phyloP scores from a whole-genome alignment of 2,113 vertebrate genomes.

The Bubo scandiacus region DNA sequence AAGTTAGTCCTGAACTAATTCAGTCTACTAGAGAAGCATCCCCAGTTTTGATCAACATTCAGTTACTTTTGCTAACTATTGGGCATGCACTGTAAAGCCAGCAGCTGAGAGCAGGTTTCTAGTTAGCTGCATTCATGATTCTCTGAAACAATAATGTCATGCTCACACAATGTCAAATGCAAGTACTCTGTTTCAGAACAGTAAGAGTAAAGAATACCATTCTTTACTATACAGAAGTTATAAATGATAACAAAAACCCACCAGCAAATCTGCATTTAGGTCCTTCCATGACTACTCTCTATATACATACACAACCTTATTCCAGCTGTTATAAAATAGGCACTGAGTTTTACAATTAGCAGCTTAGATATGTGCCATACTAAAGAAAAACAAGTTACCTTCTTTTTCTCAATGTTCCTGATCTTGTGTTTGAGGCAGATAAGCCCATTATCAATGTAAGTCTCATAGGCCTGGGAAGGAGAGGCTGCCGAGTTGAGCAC shows the following conservation, averaged over 20 bases:
- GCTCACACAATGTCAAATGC: neutral
- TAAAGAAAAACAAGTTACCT: constrained; percentile 73
- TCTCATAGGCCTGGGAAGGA: constrained; percentile 87
- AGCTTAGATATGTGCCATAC: fast-evolving
- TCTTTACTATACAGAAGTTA: neutral
- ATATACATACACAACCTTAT: neutral
- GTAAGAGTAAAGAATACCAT: neutral
- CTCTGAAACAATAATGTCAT: neutral
- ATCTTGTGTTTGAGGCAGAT: constrained; percentile 98
- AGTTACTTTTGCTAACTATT: neutral
- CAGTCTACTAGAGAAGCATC: neutral
- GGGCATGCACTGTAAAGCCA: neutral
- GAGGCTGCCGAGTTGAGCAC: constrained; percentile 73
- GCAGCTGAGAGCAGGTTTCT: neutral
- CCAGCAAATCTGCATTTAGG: neutral
- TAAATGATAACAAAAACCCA: neutral
- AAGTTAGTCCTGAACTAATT: neutral
- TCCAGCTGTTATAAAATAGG: neutral
- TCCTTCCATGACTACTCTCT: neutral
- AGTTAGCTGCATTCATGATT: neutral
- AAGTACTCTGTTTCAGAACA: neutral
- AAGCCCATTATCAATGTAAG: constrained; percentile 91
- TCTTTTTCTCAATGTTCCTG: constrained; percentile 97
- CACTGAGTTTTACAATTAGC: neutral
- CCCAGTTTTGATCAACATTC: neutral